phyloP scores from a whole-genome alignment of 2,113 vertebrate genomes.

The Pelecanoides urinatrix region DNA sequence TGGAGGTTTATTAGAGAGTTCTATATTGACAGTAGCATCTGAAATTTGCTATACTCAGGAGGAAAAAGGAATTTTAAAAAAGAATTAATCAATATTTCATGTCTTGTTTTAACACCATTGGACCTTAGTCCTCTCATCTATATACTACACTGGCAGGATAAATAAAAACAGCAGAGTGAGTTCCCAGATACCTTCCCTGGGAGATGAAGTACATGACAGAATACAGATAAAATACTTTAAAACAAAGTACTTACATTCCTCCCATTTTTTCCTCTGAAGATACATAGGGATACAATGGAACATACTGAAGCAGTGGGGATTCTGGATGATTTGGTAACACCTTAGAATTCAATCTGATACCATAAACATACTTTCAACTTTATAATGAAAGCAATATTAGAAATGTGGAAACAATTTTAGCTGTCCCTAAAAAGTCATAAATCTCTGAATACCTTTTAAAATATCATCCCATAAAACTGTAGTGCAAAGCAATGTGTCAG shows the following conservation, averaged over 20 bases:
- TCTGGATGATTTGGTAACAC: conserved; percentile 45
- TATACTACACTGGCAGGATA: conserved; percentile 66
- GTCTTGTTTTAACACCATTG: conserved; percentile 71
- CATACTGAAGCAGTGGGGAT: conserved; percentile 47
- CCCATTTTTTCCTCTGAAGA: conserved; percentile 28
- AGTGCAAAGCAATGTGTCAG: conserved; percentile 16
- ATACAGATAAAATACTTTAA: conserved; percentile 72
- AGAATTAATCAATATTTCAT: conserved; percentile 73
- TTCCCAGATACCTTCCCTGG: conserved; percentile 62
- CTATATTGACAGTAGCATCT: conserved; percentile 57
- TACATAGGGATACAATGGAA: conserved; percentile 23
- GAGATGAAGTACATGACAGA: conserved; percentile 65
- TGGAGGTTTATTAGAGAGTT: conserved; percentile 53
- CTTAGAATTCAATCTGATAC: conserved; percentile 52
- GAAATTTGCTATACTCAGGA: conserved; percentile 60
- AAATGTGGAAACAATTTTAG: conserved; percentile 62
- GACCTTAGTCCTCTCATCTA: conserved; percentile 66
- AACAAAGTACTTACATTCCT: conserved; percentile 24
- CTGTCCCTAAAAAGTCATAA: conserved; percentile 43
- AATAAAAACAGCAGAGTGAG: conserved; percentile 70
- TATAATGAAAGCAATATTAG: conserved; percentile 57
- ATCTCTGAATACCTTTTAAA: conserved; percentile 36
- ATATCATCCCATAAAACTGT: conserved; percentile 42
- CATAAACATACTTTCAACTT: conserved; percentile 29
- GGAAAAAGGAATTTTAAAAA: conserved; percentile 59